phyloP scores from a whole-genome alignment of 2,113 vertebrate genomes.

The Ahaetulla prasina region DNA sequence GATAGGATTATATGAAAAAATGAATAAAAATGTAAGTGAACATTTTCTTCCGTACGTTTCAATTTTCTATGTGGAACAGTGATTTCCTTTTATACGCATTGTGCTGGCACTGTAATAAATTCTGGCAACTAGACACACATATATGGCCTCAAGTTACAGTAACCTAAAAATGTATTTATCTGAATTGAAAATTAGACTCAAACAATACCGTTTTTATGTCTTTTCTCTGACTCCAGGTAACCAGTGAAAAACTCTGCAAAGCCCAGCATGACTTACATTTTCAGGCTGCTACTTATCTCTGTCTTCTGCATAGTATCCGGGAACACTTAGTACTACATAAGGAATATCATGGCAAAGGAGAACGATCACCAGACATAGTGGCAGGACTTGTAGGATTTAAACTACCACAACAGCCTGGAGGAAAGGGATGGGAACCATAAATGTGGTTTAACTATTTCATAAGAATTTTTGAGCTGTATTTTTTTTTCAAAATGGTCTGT shows the following conservation, averaged over 20 bases:
- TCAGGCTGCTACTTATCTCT: conserved; percentile 84
- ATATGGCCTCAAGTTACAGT: not conserved
- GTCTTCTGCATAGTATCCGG: conserved; percentile 81
- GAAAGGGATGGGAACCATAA: conserved; percentile 86
- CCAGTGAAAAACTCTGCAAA: conserved; percentile 85
- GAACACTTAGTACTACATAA: conserved; percentile 78
- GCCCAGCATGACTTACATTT: conserved; percentile 87
- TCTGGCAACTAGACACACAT: not conserved
- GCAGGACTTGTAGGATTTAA: conserved; percentile 85
- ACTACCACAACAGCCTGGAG: conserved; percentile 87
- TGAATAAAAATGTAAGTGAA: not conserved
- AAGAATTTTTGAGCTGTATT: not conserved
- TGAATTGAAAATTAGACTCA: not conserved
- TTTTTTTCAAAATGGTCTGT: conserved; percentile 21
- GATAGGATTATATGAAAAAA: not conserved
- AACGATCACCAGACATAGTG: conserved; percentile 71
- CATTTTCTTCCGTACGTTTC: not conserved
- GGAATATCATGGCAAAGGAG: conserved; percentile 82
- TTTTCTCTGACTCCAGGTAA: conserved; percentile 69
- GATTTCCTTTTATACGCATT: not conserved
- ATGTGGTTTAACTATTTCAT: not conserved
- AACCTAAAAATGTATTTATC: not conserved
- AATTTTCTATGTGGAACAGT: not conserved
- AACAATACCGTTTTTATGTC: not conserved
- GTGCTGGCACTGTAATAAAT: not conserved